Conservation (phyloP, 2,797 vertebrate species). For the Brotula barbata region DNA sequence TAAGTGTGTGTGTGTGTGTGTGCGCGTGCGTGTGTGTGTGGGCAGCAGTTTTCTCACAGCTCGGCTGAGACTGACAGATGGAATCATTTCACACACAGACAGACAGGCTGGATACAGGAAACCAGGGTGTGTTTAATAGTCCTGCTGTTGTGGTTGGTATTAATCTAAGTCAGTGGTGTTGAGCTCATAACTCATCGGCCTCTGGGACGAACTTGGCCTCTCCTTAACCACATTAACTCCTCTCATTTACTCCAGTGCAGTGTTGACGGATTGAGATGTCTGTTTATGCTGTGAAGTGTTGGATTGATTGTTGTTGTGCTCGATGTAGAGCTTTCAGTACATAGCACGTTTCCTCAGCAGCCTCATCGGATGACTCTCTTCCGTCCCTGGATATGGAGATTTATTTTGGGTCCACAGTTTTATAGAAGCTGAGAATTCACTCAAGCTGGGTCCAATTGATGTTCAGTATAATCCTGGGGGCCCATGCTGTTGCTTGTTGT, state of each 20-base stretch:
- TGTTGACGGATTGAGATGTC: slow-evolving; percentile 33
- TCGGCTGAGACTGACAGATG: slow-evolving; percentile 79
- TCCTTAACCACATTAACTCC: slow-evolving; percentile 63
- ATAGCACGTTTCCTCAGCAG: slow-evolving; percentile 1
- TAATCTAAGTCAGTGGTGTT: slow-evolving; percentile 75
- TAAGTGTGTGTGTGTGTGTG: slow-evolving; percentile 33
- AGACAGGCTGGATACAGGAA: slow-evolving; percentile 75
- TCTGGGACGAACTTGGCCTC: slow-evolving; percentile 66
- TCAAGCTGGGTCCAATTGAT: too few species aligned
- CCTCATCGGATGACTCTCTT: too few species aligned
- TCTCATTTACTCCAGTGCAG: slow-evolving; percentile 44
- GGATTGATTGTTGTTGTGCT: slow-evolving; percentile 6
- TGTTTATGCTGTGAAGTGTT: slow-evolving; percentile 11
- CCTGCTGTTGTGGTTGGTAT: slow-evolving; percentile 65
- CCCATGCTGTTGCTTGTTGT: too few species aligned
- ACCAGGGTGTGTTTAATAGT: slow-evolving; percentile 67
- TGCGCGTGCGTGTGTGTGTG: slow-evolving; percentile 35
- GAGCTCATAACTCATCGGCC: slow-evolving; percentile 52
- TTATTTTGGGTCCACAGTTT: too few species aligned
- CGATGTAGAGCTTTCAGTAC: slow-evolving; percentile 17
- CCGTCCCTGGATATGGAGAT: too few species aligned
- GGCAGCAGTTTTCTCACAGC: slow-evolving; percentile 67
- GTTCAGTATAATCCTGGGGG: too few species aligned
- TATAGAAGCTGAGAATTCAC: too few species aligned
- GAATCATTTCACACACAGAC: slow-evolving; percentile 77